These are phyloP conservation scores for Macrochelys suwanniensis DNA, from an alignment of 2,797 vertebrate species.

Conservation along the genomic window DNA sequence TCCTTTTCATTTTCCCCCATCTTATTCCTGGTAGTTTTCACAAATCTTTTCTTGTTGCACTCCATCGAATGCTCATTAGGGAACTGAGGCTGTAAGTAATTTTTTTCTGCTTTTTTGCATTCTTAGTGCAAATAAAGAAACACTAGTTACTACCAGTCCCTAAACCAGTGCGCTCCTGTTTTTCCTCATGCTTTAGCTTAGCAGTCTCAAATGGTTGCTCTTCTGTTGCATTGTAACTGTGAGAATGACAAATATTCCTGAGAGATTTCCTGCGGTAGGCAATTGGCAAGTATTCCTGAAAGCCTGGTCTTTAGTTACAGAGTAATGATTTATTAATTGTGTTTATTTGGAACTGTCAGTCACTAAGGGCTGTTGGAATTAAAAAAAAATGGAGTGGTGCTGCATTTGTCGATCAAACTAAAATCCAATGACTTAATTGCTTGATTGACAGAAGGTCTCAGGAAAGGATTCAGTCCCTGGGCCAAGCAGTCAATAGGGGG, in stretches of 20 bases:
- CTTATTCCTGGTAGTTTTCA: conserved; percentile 2
- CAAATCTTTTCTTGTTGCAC: conserved; percentile 43
- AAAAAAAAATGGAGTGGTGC: conserved; percentile 77
- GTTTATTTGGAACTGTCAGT: conserved; percentile 85
- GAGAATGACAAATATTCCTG: conserved; percentile 64
- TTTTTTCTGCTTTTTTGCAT: conserved; percentile 18
- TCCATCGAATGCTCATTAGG: conserved; percentile 2
- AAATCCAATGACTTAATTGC: conserved; percentile 63
- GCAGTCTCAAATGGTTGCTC: conserved; percentile 11
- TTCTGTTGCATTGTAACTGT: conserved; percentile 39
- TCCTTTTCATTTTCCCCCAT: conserved; percentile 36
- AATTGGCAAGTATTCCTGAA: conserved; percentile 64
- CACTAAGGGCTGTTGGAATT: conserved; percentile 76
- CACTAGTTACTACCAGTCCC: conserved; percentile 19
- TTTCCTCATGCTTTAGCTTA: conserved; percentile 53
- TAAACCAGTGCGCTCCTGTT: not conserved
- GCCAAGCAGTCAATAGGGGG: not conserved
- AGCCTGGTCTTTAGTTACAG: conserved; percentile 80
- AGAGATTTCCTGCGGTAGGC: conserved; percentile 36
- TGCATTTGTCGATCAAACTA: conserved; percentile 79
- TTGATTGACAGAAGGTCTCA: conserved; percentile 34
- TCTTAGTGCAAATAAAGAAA: conserved; percentile 49
- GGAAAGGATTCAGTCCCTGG: conserved; percentile 21
- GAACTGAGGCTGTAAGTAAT: not conserved
- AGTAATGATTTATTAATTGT: conserved; percentile 88